Conservation (phyloP, 1,140 invertebrate genomes). For the Eumaeus atala region DNA sequence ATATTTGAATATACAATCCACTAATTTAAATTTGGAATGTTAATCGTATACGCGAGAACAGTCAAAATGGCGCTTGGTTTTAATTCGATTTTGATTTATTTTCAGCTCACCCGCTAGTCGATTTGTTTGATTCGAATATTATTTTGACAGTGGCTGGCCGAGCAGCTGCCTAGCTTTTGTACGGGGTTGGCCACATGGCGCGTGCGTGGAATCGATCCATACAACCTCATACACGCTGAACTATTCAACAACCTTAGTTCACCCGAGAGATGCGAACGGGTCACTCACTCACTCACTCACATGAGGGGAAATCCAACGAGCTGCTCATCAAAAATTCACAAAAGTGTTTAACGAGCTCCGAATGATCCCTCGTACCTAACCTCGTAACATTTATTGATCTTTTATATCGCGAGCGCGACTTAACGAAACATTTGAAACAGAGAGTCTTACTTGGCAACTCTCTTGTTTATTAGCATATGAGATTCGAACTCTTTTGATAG, state of each 20-base stretch:
- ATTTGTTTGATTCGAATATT: slow-evolving; percentile 35
- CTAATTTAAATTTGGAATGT: slow-evolving; percentile 19
- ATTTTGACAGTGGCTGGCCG: slow-evolving; percentile 52
- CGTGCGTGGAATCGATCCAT: slow-evolving; percentile 58
- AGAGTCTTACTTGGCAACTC: no score
- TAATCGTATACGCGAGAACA: slow-evolving; percentile 10
- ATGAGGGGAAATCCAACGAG: slow-evolving; percentile 25
- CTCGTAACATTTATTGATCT: no score
- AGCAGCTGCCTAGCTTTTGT: slow-evolving; percentile 53
- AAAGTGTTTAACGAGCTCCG: slow-evolving; percentile 16
- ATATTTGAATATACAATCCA: not conserved
- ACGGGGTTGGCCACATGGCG: slow-evolving; percentile 36
- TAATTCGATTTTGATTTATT: slow-evolving; percentile 16
- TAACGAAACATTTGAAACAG: no score
- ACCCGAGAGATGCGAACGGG: slow-evolving; percentile 22
- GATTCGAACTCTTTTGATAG: no score
- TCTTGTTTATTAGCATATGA: no score
- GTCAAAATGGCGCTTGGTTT: slow-evolving; percentile 28
- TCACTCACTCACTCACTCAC: slow-evolving; percentile 30
- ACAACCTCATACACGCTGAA: slow-evolving; percentile 27
- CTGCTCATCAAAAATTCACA: slow-evolving; percentile 31
- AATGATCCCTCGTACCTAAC: not conserved
- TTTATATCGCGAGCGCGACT: no score
- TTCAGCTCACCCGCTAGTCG: not conserved
- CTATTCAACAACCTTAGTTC: slow-evolving; percentile 36